Evolutionary conservation across 2,888 invertebrate species (phyloP).

Genomic region (Drosophila monieri): DNA sequence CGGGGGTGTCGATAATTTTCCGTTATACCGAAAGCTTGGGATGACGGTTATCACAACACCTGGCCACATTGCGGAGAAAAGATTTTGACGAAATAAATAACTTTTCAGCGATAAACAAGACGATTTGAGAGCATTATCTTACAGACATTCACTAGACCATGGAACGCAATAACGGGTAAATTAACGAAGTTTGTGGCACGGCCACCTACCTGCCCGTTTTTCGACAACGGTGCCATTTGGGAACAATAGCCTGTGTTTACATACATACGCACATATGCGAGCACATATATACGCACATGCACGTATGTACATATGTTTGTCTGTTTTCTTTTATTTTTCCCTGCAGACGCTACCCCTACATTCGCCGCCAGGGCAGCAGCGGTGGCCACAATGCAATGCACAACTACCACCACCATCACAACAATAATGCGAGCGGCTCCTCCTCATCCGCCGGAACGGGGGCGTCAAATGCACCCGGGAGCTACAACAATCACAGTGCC

Average conservation of each 20-base stretch:
- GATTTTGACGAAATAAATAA: slow-evolving; percentile 43
- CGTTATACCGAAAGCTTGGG: background rate
- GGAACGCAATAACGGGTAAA: slow-evolving; percentile 82
- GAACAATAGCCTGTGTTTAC: slow-evolving; percentile 37
- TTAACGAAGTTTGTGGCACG: slow-evolving; percentile 30
- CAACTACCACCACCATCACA: slow-evolving; percentile 74
- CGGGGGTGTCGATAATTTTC: background rate
- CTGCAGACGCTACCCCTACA: slow-evolving; percentile 80
- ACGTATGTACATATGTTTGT: slow-evolving; percentile 15
- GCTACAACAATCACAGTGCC: slow-evolving; percentile 71
- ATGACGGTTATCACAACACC: background rate
- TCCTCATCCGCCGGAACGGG: slow-evolving; percentile 50
- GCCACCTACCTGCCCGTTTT: slow-evolving; percentile 9
- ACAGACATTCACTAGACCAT: slow-evolving; percentile 55
- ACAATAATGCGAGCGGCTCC: slow-evolving; percentile 68
- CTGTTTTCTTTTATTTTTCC: slow-evolving; percentile 6
- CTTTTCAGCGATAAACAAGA: slow-evolving; percentile 66
- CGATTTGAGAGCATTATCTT: slow-evolving; percentile 38
- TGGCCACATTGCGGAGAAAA: slow-evolving; percentile 41
- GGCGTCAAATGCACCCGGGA: slow-evolving; percentile 51
- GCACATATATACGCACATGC: slow-evolving; percentile 12
- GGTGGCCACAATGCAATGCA: slow-evolving; percentile 59
- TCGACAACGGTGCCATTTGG: background rate
- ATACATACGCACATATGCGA: slow-evolving; percentile 28
- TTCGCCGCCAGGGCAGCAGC: slow-evolving; percentile 81